A percentile compares a stretch with the other conserved stretches of the same genome.
Conservation (phyloP, 2,797 vertebrate genomes). For the Micropoecilia bifurca region DNA sequence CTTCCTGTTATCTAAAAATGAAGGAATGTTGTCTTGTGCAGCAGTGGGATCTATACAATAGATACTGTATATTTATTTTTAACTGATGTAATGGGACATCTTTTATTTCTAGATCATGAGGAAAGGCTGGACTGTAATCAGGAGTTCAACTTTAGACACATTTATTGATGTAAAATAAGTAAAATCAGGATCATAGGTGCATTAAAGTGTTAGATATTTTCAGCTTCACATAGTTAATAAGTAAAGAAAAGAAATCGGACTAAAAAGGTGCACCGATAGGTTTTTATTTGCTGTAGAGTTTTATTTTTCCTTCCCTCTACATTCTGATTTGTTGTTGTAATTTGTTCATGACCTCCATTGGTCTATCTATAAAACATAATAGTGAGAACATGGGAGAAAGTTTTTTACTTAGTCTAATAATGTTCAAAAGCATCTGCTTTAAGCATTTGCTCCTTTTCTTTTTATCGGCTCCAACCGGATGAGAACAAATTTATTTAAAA, state of each 20-base stretch:
- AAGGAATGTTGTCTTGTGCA: constrained; percentile 25
- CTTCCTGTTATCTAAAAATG: constrained; percentile 45
- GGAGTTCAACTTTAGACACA: constrained; percentile 17
- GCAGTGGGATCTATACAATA: constrained; percentile 15
- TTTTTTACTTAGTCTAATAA: constrained; percentile 16
- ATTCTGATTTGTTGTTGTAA: constrained; percentile 20
- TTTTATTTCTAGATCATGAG: constrained; percentile 53
- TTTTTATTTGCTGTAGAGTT: constrained; percentile 37
- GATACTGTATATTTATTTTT: constrained; percentile 23
- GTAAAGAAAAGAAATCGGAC: constrained; percentile 7
- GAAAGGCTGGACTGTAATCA: constrained; percentile 18
- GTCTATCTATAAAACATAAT: constrained; percentile 37
- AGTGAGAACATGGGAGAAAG: constrained; percentile 11
- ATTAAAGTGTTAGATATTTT: constrained; percentile 40
- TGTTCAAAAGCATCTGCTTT: constrained; percentile 3
- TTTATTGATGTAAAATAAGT: constrained; percentile 36
- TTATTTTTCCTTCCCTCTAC: neutral
- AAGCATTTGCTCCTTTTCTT: constrained; percentile 41
- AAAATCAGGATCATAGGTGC: constrained; percentile 44
- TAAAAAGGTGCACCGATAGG: constrained; percentile 29
- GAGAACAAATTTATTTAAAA: constrained; percentile 14
- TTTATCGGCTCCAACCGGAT: constrained; percentile 8
- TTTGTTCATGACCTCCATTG: constrained; percentile 36
- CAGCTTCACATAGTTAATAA: constrained; percentile 33
- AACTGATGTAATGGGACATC: constrained; percentile 11